Evolutionary conservation across 2,113 vertebrate genomes (phyloP), one percentile per base, ranked within the genome.

Genomic region (Neodontobutis hainanensis): DNA sequence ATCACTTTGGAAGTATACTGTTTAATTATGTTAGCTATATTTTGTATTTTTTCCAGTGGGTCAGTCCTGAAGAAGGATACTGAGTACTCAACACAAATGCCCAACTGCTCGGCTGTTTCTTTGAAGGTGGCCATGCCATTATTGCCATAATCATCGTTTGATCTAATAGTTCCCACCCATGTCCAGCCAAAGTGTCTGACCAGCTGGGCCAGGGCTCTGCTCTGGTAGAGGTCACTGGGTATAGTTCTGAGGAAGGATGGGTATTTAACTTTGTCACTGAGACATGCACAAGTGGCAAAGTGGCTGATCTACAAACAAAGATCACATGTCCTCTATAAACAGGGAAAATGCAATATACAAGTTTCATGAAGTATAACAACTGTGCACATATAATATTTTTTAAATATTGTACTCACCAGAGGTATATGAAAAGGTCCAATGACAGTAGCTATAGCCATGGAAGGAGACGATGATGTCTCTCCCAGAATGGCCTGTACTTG

Each of bases 201-300:
- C 42, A 92, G 57, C 15, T 89, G 76, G 0, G 88, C 90, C 47
- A 90, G 67, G 2, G 87, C 84, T 75, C 87, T 76, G 72, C 87
- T 89, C 73, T 92, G 88, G 49, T 89, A 81, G 19, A 83, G 80
- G 49, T 93, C 90, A 79, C 89, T 93, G 43, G 91, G 88, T 56
- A 87, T 66, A 5, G 86, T 87, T 49, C 86, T 80, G 34, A 86
- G 78, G 56, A 92, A 92, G 12, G 88, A 90, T 12, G 81, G 87
- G 49, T 88, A 91, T 59, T 83, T 82, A 0, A 61, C 77, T 77
- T 89, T 91, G 78, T 90, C 84, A 74, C 90, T 90, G 14, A 92
- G 87, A 63, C 89, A 91, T 40, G 85, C 85, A 76, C 89, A 91
- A 49, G 90, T 91, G 44, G 90, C 83, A 84, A 83, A 90, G 63